Conservation (phyloP, 2,113 vertebrate species). For the Prionailurus viverrinus region DNA sequence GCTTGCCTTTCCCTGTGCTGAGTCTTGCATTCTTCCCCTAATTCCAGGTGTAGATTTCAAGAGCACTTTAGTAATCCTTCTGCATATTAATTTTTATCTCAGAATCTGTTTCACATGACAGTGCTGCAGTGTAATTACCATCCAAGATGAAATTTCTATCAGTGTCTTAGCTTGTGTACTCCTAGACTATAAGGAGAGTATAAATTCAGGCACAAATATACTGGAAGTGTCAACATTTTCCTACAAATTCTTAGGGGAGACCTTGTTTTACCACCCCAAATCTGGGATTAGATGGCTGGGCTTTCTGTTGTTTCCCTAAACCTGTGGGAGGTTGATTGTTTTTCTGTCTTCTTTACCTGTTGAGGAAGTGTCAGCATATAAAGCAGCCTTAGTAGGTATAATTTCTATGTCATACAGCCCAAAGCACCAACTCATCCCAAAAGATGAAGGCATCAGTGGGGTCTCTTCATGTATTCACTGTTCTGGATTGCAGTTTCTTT, state of each 20-base stretch:
- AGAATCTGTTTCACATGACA: not conserved
- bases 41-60: not conserved
- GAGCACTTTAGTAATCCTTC: not conserved
- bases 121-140: not conserved
- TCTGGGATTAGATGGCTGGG: not conserved
- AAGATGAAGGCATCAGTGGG: not conserved
- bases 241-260: not conserved
- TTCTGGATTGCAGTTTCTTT: not conserved
- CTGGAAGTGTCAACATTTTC: not conserved
- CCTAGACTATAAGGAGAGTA: not conserved
- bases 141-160: not conserved
- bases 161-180: not conserved
- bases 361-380: not conserved
- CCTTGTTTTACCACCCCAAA: not conserved
- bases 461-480: not conserved
- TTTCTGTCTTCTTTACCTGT: not conserved
- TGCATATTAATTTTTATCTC: not conserved
- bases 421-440: not conserved
- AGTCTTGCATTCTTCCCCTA: not conserved
- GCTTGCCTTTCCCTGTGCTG: not conserved
- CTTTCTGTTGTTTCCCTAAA: not conserved
- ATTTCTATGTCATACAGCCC: not conserved
- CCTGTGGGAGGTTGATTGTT: not conserved
- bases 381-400: not conserved
- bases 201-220: not conserved